Conservation (phyloP, 1,140 invertebrate genomes). For the Hypsibius dujardini region DNA sequence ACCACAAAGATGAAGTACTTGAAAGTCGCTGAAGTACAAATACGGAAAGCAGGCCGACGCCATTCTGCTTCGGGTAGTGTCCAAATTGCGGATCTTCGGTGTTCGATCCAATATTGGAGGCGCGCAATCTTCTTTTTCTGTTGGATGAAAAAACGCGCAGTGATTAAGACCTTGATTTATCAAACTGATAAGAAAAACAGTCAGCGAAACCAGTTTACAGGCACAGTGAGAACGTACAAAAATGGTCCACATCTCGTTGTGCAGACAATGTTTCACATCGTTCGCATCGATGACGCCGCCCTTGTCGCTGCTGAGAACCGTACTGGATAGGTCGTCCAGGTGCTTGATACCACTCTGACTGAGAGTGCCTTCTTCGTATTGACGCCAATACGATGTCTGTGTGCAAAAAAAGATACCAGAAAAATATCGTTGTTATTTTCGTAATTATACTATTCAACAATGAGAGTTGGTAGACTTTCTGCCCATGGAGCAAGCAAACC, state of each 20-base stretch:
- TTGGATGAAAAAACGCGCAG: neutral
- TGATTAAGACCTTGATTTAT: neutral
- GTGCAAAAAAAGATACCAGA: neutral
- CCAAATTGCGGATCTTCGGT: constrained; percentile 27
- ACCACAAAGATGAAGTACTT: constrained; percentile 25
- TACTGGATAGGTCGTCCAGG: constrained; percentile 23
- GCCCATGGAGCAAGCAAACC: constrained; percentile 29
- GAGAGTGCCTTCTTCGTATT: constrained; percentile 25
- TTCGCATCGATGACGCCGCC: constrained; percentile 31
- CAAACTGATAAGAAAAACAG: neutral
- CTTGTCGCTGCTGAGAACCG: constrained; percentile 33
- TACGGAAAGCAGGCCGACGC: constrained; percentile 28
- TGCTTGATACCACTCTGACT: constrained; percentile 22
- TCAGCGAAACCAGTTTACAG: neutral
- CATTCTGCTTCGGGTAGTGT: constrained; percentile 28
- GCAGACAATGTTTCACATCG: constrained; percentile 17
- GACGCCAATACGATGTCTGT: constrained; percentile 24
- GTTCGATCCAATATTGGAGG: neutral
- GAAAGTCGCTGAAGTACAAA: constrained; percentile 29
- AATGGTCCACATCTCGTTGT: neutral
- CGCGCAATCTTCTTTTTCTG: neutral
- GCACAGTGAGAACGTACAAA: neutral
- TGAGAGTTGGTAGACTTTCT: neutral
- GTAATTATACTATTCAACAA: constrained; percentile 21
- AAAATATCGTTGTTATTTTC: neutral